These are phyloP conservation scores for Tricholaema leucomelas DNA, from an alignment of 2,113 vertebrate species.

Conservation along the genomic window DNA sequence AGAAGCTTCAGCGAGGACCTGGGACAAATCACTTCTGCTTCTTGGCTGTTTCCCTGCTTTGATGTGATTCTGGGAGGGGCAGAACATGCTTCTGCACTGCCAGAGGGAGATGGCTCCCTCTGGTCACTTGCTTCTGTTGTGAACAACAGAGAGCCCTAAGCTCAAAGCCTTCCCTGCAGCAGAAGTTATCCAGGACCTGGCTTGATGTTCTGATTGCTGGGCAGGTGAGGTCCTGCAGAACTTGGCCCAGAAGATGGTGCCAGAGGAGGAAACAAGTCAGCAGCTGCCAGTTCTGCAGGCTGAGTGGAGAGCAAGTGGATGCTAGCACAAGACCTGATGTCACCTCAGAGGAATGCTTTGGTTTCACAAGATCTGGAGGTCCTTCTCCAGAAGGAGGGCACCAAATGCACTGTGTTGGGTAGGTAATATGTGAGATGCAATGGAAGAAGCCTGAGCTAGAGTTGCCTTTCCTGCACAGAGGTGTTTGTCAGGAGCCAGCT, in stretches of 20 bases:
- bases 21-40: not conserved
- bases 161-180: not conserved
- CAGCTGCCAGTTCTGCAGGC: not conserved
- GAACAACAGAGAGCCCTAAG: not conserved
- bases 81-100: no score
- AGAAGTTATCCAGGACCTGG: not conserved
- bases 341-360: not conserved
- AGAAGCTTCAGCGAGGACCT: not conserved
- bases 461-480: not conserved
- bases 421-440: fast-evolving
- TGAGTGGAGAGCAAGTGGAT: not conserved
- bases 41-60: not conserved
- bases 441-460: not conserved
- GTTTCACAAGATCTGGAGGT: not conserved
- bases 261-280: not conserved
- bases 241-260: not conserved
- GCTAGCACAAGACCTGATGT: not conserved
- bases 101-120: not conserved
- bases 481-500: not conserved
- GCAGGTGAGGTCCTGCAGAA: not conserved
- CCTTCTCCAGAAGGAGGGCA: not conserved
- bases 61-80: fast-evolving
- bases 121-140: not conserved
- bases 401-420: not conserved
- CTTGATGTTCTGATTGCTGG: not conserved